Percentiles rank a stretch among this genome's conserved stretches.
Conservation (phyloP, 2,888 invertebrate species). For the Spialia ferax region DNA sequence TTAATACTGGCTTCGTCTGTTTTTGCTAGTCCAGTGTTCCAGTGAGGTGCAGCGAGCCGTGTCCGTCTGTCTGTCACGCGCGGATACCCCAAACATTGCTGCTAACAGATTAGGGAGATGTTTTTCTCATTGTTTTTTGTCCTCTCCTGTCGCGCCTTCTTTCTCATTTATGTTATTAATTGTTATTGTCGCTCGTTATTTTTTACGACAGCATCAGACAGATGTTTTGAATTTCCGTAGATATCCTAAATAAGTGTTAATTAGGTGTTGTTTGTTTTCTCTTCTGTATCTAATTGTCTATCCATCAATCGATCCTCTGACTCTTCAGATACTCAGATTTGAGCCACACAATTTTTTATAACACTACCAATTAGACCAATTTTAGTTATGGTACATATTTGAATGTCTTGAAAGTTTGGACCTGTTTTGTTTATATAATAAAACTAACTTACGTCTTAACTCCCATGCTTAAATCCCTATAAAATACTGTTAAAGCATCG, state of each 20-base stretch:
- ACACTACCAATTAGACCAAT: too few species aligned
- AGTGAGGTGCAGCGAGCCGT: slow-evolving; percentile 25
- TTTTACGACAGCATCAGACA: background rate
- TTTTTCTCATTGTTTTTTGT: slow-evolving; percentile 1
- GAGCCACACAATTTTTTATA: too few species aligned
- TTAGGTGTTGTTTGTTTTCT: background rate
- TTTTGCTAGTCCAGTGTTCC: slow-evolving; percentile 14
- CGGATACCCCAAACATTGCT: slow-evolving; percentile 32
- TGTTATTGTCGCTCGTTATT: slow-evolving; percentile 25
- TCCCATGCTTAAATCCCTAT: slow-evolving; percentile 5
- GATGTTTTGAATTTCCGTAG: slow-evolving; percentile 1
- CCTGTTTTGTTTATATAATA: too few species aligned
- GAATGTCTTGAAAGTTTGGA: too few species aligned
- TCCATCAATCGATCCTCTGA: too few species aligned
- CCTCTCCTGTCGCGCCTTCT: background rate
- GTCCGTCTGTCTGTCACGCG: slow-evolving; percentile 44
- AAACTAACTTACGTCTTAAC: too few species aligned
- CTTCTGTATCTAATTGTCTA: background rate
- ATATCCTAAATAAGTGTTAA: background rate
- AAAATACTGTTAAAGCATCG: background rate
- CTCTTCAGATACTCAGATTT: too few species aligned
- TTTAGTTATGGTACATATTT: too few species aligned
- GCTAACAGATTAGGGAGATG: slow-evolving; percentile 32
- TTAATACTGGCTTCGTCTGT: slow-evolving; percentile 10
- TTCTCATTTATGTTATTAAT: slow-evolving; percentile 12